phyloP scores from a whole-genome alignment of 2,113 vertebrate species.

The Xerus inauris region DNA sequence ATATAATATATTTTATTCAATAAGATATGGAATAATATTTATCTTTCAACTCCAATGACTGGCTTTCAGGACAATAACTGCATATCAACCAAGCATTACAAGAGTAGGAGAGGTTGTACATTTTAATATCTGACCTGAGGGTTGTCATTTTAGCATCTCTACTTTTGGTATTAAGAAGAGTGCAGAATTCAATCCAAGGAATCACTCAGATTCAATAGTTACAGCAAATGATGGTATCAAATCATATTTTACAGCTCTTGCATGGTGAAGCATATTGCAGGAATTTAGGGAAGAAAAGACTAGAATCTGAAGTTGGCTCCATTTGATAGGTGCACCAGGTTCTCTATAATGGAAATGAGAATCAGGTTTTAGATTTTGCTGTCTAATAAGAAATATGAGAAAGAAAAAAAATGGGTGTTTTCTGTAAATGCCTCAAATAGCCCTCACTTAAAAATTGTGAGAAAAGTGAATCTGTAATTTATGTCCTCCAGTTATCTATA shows the following conservation, averaged over 20 bases:
- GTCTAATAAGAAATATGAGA: background rate
- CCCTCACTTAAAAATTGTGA: background rate
- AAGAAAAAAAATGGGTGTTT: background rate
- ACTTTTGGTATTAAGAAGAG: conserved; percentile 35
- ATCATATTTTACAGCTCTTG: background rate
- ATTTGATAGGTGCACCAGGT: background rate
- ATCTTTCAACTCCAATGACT: conserved; percentile 88
- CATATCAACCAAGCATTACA: conserved; percentile 84
- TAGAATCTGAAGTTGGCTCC: background rate
- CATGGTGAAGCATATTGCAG: background rate
- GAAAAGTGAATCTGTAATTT: background rate
- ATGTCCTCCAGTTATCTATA: background rate
- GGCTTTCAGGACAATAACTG: conserved; percentile 84
- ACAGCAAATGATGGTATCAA: background rate
- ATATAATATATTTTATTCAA: conserved; percentile 92
- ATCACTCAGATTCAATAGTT: background rate
- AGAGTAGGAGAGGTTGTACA: conserved; percentile 70
- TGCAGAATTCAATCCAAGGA: conserved; percentile 34
- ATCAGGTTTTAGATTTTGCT: background rate
- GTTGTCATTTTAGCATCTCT: conserved; percentile 62
- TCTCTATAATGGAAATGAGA: background rate
- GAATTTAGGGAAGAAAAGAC: background rate
- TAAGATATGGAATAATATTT: conserved; percentile 91
- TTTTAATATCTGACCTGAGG: conserved; percentile 81
- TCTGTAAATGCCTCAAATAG: background rate